Evolutionary conservation across 2,888 invertebrate species (phyloP).

Genomic region (Synergus laeviventris): DNA sequence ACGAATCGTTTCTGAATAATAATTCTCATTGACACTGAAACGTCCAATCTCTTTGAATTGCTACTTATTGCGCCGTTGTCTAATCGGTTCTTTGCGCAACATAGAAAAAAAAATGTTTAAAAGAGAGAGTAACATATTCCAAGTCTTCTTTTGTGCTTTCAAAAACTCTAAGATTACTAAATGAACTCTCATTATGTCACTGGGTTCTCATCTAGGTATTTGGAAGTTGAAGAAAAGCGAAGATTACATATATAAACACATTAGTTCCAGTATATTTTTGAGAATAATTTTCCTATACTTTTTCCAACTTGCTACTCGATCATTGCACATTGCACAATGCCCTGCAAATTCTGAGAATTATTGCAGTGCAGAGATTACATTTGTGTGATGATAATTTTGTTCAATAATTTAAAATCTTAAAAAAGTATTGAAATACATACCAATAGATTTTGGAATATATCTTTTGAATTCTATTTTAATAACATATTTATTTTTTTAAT

Average conservation of each 20-base stretch:
- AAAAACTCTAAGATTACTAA: no score
- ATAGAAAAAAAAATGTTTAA: neutral
- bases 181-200: no score
- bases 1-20: slow-evolving; percentile 52
- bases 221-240: no score
- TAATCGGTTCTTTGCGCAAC: slow-evolving; percentile 39
- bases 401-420: no score
- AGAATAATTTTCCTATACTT: no score
- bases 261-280: neutral
- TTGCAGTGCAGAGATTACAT: no score
- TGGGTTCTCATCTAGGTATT: no score
- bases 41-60: slow-evolving; percentile 41
- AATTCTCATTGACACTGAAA: slow-evolving; percentile 43
- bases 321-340: no score
- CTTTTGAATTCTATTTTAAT: neutral
- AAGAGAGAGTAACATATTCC: slow-evolving; percentile 5
- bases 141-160: neutral
- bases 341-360: no score
- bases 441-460: neutral
- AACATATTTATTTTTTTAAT: neutral
- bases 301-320: no score
- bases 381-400: no score
- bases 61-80: slow-evolving; percentile 48
- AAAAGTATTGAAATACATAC: neutral
- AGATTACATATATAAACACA: no score